phyloP scores from a whole-genome alignment of 1,140 invertebrate genomes.

The Heliconius congener region DNA sequence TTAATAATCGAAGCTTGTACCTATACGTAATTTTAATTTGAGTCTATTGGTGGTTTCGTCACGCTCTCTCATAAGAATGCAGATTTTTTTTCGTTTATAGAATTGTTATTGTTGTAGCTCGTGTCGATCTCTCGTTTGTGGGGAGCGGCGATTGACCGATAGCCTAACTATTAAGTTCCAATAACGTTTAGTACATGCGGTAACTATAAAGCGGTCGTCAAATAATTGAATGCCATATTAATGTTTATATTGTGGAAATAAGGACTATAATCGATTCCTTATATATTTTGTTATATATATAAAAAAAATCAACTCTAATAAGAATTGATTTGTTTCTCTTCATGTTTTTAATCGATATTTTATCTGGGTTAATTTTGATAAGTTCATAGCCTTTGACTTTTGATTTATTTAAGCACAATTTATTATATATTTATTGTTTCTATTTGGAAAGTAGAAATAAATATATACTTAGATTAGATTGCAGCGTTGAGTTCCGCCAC shows the following conservation, averaged over 20 bases:
- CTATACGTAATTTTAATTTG: constrained; percentile 74
- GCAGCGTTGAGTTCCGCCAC: too few relatives aligned
- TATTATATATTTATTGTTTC: background rate
- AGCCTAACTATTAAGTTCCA: constrained; percentile 54
- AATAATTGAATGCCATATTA: constrained; percentile 1
- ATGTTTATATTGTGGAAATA: constrained; percentile 18
- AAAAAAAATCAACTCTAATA: background rate
- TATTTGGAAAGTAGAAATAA: background rate
- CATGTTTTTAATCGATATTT: constrained; percentile 32
- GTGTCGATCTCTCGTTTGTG: constrained; percentile 54
- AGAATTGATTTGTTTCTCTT: background rate
- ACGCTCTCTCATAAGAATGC: constrained; percentile 52
- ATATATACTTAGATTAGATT: background rate
- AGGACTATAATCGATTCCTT: background rate
- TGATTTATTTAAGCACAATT: constrained; percentile 2
- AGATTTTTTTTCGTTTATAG: constrained; percentile 51
- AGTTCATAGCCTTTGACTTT: constrained; percentile 34
- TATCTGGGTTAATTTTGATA: constrained; percentile 43
- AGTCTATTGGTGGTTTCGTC: constrained; percentile 60
- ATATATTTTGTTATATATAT: background rate
- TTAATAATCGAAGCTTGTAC: constrained; percentile 74
- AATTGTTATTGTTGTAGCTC: constrained; percentile 53
- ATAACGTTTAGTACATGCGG: constrained; percentile 48
- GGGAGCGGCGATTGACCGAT: constrained; percentile 48
- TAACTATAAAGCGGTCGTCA: constrained; percentile 19